Evolutionary conservation across 1,140 invertebrate species (phyloP).

Genomic region (Parasteatoda tepidariorum): DNA sequence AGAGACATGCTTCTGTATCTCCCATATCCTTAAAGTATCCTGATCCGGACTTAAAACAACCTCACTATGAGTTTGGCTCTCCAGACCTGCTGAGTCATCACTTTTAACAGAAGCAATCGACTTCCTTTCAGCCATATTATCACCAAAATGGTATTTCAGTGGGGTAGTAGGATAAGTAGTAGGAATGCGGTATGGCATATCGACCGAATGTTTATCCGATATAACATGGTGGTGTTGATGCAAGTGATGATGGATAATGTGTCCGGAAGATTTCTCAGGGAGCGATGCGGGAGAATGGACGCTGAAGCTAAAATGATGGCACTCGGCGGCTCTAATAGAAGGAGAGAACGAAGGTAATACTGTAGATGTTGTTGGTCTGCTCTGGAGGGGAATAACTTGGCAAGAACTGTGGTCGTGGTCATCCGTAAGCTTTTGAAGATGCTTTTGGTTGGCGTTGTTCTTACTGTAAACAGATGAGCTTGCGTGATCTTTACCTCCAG

Average conservation of each 20-base stretch:
- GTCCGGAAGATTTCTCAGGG: not conserved
- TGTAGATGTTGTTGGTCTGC: conserved; percentile 25
- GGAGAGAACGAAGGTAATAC: not conserved
- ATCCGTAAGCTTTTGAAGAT: not conserved
- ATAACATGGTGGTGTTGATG: conserved; percentile 31
- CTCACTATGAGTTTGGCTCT: not conserved
- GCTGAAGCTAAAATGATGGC: not conserved
- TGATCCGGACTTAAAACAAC: conserved; percentile 21
- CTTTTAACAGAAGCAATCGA: conserved; percentile 8
- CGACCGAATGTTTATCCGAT: not conserved
- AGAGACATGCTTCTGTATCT: conserved; percentile 33
- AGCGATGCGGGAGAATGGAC: conserved; percentile 18
- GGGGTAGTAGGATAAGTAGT: conserved; percentile 12
- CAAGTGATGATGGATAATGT: conserved; percentile 5
- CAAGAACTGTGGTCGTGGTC: conserved; percentile 19
- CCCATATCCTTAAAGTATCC: conserved; percentile 40
- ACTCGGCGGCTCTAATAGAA: not conserved
- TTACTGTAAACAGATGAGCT: not conserved
- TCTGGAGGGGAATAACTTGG: conserved; percentile 40
- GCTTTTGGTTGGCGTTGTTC: not conserved
- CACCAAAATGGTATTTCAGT: not conserved
- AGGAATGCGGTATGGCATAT: not conserved
- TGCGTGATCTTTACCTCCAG: conserved; percentile 30
- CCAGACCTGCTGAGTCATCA: not conserved
- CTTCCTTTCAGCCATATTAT: not conserved